Percentiles rank a stretch among this genome's conserved stretches.
These are phyloP conservation scores for Dissostichus mawsoni DNA, from an alignment of 2,113 vertebrate genomes.

Conservation along the genomic window DNA sequence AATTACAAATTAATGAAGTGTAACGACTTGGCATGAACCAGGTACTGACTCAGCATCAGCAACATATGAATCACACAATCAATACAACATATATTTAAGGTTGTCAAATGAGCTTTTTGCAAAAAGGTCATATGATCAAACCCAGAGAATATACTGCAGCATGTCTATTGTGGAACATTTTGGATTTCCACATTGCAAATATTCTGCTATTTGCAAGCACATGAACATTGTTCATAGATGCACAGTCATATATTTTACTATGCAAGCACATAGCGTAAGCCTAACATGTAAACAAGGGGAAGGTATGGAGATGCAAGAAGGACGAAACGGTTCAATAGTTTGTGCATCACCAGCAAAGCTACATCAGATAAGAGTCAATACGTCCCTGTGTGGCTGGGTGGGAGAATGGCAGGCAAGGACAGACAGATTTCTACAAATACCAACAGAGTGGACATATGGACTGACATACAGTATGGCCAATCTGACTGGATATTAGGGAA, in stretches of 20 bases:
- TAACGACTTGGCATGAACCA: constrained; percentile 39
- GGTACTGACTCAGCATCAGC: constrained; percentile 48
- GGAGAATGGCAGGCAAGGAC: constrained; percentile 65
- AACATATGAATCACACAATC: constrained; percentile 60
- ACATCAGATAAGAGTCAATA: constrained; percentile 42
- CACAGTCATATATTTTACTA: constrained; percentile 50
- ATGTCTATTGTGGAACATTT: constrained; percentile 70
- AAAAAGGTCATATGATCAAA: constrained; percentile 74
- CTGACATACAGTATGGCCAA: constrained; percentile 52
- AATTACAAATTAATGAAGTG: constrained; percentile 31
- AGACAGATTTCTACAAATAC: constrained; percentile 58
- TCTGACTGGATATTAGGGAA: constrained; percentile 29
- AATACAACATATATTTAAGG: constrained; percentile 55
- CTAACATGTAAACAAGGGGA: constrained; percentile 59
- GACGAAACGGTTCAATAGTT: constrained; percentile 37
- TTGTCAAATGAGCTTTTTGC: constrained; percentile 69
- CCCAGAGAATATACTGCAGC: constrained; percentile 52
- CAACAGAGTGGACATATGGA: constrained; percentile 56
- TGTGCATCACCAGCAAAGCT: constrained; percentile 53
- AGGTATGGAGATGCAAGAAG: constrained; percentile 37
- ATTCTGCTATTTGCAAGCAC: constrained; percentile 65
- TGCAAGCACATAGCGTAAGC: constrained; percentile 57
- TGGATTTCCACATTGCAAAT: constrained; percentile 68
- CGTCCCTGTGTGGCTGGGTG: constrained; percentile 43
- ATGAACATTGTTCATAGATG: constrained; percentile 35